A percentile compares a stretch with the other conserved stretches of the same genome.
These are phyloP conservation scores for Merops nubicus DNA, from an alignment of 2,113 vertebrate species.

Conservation along the genomic window DNA sequence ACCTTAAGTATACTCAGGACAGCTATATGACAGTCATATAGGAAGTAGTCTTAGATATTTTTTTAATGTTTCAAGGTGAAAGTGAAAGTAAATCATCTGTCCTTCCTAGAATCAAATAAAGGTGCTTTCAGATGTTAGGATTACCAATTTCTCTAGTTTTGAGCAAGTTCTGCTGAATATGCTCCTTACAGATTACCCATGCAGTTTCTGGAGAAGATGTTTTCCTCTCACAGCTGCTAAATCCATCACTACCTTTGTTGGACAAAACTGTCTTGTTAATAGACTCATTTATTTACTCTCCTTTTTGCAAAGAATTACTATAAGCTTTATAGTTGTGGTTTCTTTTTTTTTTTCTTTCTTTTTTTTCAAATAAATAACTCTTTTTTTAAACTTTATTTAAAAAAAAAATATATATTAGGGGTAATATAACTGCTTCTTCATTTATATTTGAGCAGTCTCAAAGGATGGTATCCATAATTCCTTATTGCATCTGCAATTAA, in stretches of 20 bases:
- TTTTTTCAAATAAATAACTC: background rate
- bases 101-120: background rate
- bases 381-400: background rate
- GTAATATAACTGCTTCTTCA: background rate
- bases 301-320: background rate
- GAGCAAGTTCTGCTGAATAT: background rate
- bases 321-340: no score
- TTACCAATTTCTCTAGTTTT: background rate
- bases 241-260: background rate
- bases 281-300: background rate
- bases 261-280: background rate
- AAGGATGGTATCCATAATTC: background rate
- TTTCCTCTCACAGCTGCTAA: background rate
- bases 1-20: background rate
- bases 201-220: background rate
- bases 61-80: background rate
- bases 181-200: background rate
- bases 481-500: slow-evolving; percentile 10
- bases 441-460: background rate
- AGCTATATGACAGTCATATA: background rate
- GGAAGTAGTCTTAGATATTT: background rate
- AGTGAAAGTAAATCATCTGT: background rate
- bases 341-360: no score
- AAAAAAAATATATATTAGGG: background rate
- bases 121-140: background rate